Conservation (phyloP, 2,888 invertebrate genomes). For the Sesia bembeciformis region DNA sequence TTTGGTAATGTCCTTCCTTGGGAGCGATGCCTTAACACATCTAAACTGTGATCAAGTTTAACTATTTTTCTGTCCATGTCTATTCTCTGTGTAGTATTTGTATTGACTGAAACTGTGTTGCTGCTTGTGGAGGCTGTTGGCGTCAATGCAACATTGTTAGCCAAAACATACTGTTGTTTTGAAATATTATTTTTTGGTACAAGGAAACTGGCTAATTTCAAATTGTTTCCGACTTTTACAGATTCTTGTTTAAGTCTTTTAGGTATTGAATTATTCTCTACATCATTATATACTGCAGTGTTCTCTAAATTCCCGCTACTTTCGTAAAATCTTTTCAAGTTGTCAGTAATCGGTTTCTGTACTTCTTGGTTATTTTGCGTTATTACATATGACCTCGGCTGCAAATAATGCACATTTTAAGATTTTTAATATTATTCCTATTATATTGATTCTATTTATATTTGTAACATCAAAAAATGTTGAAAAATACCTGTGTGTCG, state of each 20-base stretch:
- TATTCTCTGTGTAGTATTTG: constrained; percentile 37
- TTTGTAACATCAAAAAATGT: too few species aligned
- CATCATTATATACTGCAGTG: constrained; percentile 25
- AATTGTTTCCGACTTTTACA: constrained; percentile 44
- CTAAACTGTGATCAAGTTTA: constrained; percentile 43
- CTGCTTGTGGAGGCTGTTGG: constrained; percentile 26
- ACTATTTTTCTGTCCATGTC: constrained; percentile 59
- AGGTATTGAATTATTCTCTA: constrained; percentile 28
- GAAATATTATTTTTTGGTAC: constrained; percentile 39
- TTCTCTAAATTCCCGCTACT: constrained; percentile 63
- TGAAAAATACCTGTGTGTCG: constrained; percentile 49
- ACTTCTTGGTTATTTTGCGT: constrained; percentile 33
- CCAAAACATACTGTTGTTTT: not conserved
- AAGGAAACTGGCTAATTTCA: constrained; percentile 57
- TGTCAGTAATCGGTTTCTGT: constrained; percentile 48
- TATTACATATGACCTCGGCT: constrained; percentile 50
- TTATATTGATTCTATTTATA: too few species aligned
- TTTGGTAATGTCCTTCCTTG: constrained; percentile 49
- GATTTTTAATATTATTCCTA: constrained; percentile 5
- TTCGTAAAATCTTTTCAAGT: constrained; percentile 65
- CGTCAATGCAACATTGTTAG: constrained; percentile 38
- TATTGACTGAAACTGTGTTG: constrained; percentile 9
- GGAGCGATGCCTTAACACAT: constrained; percentile 21
- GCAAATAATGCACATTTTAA: constrained; percentile 16
- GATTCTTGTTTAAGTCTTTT: constrained; percentile 36